These are phyloP conservation scores for Odobenus rosmarus DNA, from an alignment of 2,113 vertebrate species.

Conservation along the genomic window DNA sequence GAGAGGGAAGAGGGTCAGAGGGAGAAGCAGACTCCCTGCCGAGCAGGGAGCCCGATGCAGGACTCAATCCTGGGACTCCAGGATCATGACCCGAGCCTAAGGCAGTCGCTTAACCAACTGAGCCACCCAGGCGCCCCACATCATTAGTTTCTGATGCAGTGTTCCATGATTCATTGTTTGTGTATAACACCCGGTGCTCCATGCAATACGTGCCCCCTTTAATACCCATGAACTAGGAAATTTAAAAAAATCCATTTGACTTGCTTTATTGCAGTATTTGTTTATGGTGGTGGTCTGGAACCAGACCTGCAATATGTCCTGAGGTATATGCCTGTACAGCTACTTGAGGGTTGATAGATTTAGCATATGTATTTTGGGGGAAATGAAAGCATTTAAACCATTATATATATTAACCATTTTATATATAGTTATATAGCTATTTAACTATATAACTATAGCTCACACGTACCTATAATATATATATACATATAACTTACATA, in stretches of 20 bases:
- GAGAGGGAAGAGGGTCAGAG: no score
- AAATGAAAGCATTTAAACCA: neutral
- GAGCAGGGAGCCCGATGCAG: no score
- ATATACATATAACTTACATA: neutral
- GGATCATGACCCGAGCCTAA: no score
- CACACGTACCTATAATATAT: neutral
- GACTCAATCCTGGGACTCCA: no score
- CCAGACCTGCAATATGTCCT: neutral
- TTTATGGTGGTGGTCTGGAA: neutral
- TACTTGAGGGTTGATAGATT: fast-evolving
- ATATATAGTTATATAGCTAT: neutral
- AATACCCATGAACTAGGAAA: neutral
- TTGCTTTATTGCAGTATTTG: neutral
- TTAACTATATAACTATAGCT: neutral
- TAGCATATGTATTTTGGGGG: neutral
- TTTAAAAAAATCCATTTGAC: neutral
- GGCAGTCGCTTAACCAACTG: no score
- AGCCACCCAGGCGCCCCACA: no score
- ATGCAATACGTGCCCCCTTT: no score
- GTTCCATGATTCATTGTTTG: no score
- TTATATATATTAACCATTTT: neutral
- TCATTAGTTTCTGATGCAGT: no score
- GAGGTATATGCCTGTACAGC: neutral
- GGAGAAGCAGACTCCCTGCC: no score
- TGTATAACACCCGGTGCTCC: no score